These are phyloP conservation scores for Malurus leucopterus DNA, from an alignment of 2,797 vertebrate species.

Conservation along the genomic window DNA sequence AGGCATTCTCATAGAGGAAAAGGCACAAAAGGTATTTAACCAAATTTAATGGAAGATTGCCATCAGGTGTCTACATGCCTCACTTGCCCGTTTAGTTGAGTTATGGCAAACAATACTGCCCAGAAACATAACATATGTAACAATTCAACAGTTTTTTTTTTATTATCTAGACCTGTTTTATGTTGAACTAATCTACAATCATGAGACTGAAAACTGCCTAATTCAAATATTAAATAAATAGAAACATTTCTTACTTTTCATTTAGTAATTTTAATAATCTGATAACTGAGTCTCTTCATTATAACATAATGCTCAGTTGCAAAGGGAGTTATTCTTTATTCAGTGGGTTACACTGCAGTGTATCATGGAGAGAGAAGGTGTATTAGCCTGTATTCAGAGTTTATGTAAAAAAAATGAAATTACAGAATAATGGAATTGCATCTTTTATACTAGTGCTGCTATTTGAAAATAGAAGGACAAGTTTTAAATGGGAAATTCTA, in stretches of 20 bases:
- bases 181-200: constrained; percentile 34
- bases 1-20: not conserved
- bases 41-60: constrained; percentile 75
- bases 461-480: constrained; percentile 10
- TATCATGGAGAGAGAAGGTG: constrained; percentile 11
- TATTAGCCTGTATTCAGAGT: constrained; percentile 33
- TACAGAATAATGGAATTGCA: not conserved
- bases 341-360: not conserved
- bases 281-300: constrained; percentile 45
- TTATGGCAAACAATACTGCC: constrained; percentile 4
- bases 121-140: not conserved
- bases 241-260: constrained; percentile 13
- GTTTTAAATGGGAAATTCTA: not conserved
- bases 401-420: constrained; percentile 5
- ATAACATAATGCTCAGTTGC: constrained; percentile 31
- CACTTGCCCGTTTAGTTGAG: constrained; percentile 36
- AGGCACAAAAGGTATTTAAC: constrained; percentile 15
- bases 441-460: constrained; percentile 4
- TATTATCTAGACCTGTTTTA: not conserved
- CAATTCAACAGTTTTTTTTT: constrained; percentile 16
- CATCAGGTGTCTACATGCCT: constrained; percentile 72
- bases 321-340: constrained; percentile 33
- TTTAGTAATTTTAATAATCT: constrained; percentile 54
- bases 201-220: not conserved
- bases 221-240: constrained; percentile 11